Percentiles rank a stretch among this genome's conserved stretches.
These are phyloP conservation scores for Heterotis niloticus DNA, from an alignment of 2,113 vertebrate genomes.

Conservation along the genomic window DNA sequence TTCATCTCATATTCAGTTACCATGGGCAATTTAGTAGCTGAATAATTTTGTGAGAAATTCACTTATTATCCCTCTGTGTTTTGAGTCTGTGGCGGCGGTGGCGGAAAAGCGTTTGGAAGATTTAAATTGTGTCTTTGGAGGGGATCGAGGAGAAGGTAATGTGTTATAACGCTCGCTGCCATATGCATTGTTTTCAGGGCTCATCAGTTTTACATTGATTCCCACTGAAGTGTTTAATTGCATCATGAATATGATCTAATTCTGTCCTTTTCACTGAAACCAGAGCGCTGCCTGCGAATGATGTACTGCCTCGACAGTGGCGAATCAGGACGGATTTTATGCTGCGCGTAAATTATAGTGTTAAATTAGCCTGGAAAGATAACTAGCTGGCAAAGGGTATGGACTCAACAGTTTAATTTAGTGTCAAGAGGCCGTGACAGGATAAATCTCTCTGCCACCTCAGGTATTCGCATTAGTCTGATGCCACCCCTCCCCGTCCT, in stretches of 20 bases:
- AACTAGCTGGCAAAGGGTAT: slow-evolving; percentile 74
- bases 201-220: slow-evolving; percentile 99
- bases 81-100: slow-evolving; percentile 92
- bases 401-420: slow-evolving; percentile 78
- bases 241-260: slow-evolving; percentile 99
- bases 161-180: slow-evolving; percentile 99
- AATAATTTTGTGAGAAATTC: slow-evolving; percentile 99
- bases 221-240: slow-evolving; percentile 99
- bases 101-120: slow-evolving; percentile 93
- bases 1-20: slow-evolving; percentile 99
- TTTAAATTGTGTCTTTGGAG: slow-evolving; percentile 97
- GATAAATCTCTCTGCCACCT: slow-evolving; percentile 66
- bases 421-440: slow-evolving; percentile 73
- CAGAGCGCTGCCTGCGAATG: slow-evolving; percentile 94
- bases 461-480: slow-evolving; percentile 49
- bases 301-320: slow-evolving; percentile 87
- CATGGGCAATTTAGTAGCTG: slow-evolving; percentile 99
- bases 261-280: slow-evolving; percentile 98
- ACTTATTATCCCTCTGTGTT: slow-evolving; percentile 92
- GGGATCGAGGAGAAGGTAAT: slow-evolving; percentile 98
- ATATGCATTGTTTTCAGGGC: slow-evolving; percentile 99
- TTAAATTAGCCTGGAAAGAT: slow-evolving; percentile 79
- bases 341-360: slow-evolving; percentile 77
- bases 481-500: slow-evolving; percentile 29
- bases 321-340: slow-evolving; percentile 81